These are phyloP conservation scores for Plusia festucae DNA, from an alignment of 2,888 invertebrate genomes.

Conservation along the genomic window DNA sequence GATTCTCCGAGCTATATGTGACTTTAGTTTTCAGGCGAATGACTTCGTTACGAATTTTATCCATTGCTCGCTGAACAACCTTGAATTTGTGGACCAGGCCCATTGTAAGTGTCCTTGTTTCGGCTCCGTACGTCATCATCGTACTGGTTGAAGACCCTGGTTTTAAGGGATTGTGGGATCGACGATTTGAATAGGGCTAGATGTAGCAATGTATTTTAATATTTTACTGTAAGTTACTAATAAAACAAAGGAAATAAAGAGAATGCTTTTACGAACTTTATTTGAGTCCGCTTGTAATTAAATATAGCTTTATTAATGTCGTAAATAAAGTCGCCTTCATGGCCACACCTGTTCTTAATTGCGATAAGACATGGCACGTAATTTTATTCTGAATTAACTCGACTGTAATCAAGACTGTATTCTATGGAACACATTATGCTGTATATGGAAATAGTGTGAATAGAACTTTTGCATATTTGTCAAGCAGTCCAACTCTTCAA, in stretches of 20 bases:
- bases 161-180: too few species aligned
- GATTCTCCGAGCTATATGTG: too few species aligned
- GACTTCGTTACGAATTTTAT: too few species aligned
- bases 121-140: too few species aligned
- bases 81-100: too few species aligned
- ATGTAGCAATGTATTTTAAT: background rate
- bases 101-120: too few species aligned
- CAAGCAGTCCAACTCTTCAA: too few species aligned
- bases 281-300: background rate
- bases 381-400: constrained; percentile 19
- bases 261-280: background rate
- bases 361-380: constrained; percentile 21
- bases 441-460: background rate
- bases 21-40: too few species aligned
- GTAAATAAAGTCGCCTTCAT: constrained; percentile 32
- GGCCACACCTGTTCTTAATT: constrained; percentile 43
- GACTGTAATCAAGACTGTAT: background rate
- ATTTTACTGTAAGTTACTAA: background rate
- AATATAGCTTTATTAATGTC: constrained; percentile 24
- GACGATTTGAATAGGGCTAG: too few species aligned
- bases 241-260: background rate
- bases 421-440: background rate
- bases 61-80: too few species aligned
- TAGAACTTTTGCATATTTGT: too few species aligned
- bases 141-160: too few species aligned